A percentile compares a stretch with the other conserved stretches of the same genome.
These are phyloP conservation scores for Oegoconia quadripuncta DNA, from an alignment of 2,888 invertebrate genomes.

Conservation along the genomic window DNA sequence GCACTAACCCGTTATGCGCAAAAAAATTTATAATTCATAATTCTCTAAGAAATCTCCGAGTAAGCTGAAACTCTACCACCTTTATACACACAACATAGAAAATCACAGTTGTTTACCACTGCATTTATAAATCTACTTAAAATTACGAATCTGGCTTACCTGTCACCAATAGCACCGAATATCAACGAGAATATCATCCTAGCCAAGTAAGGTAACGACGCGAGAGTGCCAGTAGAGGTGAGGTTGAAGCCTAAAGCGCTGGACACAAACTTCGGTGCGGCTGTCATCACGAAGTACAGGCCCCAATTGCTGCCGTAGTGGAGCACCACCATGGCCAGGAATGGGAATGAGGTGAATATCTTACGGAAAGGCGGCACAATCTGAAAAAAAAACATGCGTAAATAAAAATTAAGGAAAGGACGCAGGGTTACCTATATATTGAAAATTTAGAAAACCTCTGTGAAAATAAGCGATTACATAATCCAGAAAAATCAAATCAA, in stretches of 20 bases:
- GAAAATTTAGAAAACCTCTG: no score
- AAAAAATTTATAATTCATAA: no score
- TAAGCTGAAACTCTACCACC: neutral
- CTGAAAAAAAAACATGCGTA: slow-evolving; percentile 49
- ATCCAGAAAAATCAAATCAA: no score
- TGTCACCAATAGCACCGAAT: slow-evolving; percentile 85
- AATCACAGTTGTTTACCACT: neutral
- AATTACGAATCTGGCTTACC: no score
- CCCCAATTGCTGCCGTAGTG: slow-evolving; percentile 90
- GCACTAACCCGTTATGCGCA: no score
- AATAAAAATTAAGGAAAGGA: no score
- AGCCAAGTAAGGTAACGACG: slow-evolving; percentile 85
- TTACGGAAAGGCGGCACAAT: slow-evolving; percentile 81
- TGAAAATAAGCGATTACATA: no score
- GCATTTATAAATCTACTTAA: neutral
- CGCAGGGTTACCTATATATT: no score
- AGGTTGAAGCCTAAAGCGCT: slow-evolving; percentile 85
- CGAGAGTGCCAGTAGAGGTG: slow-evolving; percentile 83
- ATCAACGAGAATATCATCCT: slow-evolving; percentile 84
- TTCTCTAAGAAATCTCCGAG: neutral
- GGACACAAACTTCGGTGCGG: slow-evolving; percentile 86
- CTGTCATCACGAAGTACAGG: slow-evolving; percentile 85
- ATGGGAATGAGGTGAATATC: slow-evolving; percentile 83
- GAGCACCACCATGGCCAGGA: slow-evolving; percentile 82
- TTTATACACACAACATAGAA: neutral